Evolutionary conservation across 1,140 invertebrate genomes (phyloP), one percentile per base, ranked within the genome.

Genomic region (Drosophila asahinai): DNA sequence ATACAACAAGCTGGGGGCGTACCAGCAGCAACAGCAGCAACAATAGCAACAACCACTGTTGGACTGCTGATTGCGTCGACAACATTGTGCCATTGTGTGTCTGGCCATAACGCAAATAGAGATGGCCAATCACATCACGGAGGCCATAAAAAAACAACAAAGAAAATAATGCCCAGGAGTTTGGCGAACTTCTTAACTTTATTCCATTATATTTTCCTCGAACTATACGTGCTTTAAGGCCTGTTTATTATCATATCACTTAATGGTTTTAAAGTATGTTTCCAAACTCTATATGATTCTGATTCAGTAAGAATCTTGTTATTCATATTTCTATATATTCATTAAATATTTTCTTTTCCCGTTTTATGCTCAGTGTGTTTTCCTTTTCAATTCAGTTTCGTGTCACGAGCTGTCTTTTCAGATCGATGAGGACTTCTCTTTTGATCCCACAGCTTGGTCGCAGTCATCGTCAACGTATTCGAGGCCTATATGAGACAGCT

Each of bases 51-150:
- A 64, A 57, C 76, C 52, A 71, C 76, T 77, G 68, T n/a, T 22
- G 17, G 38, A 52, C 33, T 45, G 61, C 86, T 90, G 86, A 90
- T 90, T 90, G 86, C 86, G 86, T 90, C 86, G 86, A 90, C 86
- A 90, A 90, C 86, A 86, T 82, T 90, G 83, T 80, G 81, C 79
- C 79, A 86, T 90, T 84, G 81, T 89, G 77, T 48, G 73, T 66
- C 86, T 72, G 49, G 57, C 52, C 59, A 77, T 63, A 78, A 58
- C 57, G 67, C 54, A 64, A 49, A 62, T 78, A 78, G 75, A 70
- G 75, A 78, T 78, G 75, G 47, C 51, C 49, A 49, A 77, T 77
- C 54, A 77, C 55, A 77, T 59, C 54, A 36, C 43, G 17, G n/a
- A 40, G 33, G 19, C 27, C 19, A 55, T 36, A 38, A n/a, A 45